Base-by-base conservation (phyloP, 2,888 invertebrate species). In the Phrixothrix hirtus region DNA sequence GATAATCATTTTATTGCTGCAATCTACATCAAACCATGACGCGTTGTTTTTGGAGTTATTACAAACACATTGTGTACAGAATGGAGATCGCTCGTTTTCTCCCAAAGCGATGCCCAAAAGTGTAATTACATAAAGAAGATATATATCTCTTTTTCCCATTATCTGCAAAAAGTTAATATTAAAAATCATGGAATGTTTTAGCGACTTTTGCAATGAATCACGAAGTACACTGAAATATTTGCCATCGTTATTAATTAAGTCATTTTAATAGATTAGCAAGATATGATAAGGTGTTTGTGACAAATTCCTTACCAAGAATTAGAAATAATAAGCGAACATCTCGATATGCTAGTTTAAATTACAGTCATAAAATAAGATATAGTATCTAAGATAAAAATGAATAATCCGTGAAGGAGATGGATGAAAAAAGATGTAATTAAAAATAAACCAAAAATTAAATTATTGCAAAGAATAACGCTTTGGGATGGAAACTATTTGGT, bases 31-130 rank as follows among this genome's bases (percentile, higher is more conserved):
- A 3, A 55, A 45, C 27, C 43, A 46, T 3, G 29, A 27, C 6
- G 16, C 6, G 21, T 53, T 36, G 21, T 55, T 14, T 6, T 54
- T 14, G 6, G 13, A 44, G 1, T 16, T 25, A 2, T 11, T 17
- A 26, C 59, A 59, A 1, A 32, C 15, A 16, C 59, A 59, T 2
- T 36, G 25, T 2, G 31, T 15, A 29, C 59, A 59, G 10, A 59
- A 51, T 6, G 45, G 50, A 2, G 54, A 25, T 16, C 13, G 32
- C 3, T 7, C 21, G 7, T 21, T 21, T 21, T 21, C 4, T 21
- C 4, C 21, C 4, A 21, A 21, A 7, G 4, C 3, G 7, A 21
- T 21, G 7, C 7, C 7, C 21, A 21, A 21, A 7, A 5, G 7
- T 7, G 4, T 5, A 21, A 21, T 21, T 3, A 7, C 21, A 7